phyloP scores from a whole-genome alignment of 2,888 invertebrate genomes.

The Micropterix aruncella region DNA sequence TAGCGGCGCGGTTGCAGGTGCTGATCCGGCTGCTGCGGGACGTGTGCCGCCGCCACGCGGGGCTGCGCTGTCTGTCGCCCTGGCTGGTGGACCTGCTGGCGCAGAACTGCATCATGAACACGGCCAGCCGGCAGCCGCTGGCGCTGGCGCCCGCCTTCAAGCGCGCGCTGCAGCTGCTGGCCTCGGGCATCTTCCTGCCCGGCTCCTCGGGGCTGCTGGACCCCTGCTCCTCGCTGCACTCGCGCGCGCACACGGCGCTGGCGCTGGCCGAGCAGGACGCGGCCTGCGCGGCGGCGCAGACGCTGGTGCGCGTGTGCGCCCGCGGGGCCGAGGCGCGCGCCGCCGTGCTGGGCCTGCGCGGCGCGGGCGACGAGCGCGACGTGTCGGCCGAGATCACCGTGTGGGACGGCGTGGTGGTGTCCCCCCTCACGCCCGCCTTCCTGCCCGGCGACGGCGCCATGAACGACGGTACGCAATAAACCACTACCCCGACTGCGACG shows the following conservation, averaged over 20 bases:
- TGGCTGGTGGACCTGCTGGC: constrained; percentile 96
- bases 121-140: constrained; percentile 82
- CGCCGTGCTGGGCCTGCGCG: constrained; percentile 62
- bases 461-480: neutral
- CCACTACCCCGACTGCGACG: no score
- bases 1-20: constrained; percentile 36
- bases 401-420: constrained; percentile 93
- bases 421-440: constrained; percentile 88
- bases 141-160: constrained; percentile 86
- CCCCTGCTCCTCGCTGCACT: constrained; percentile 84
- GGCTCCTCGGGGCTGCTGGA: constrained; percentile 88
- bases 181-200: constrained; percentile 90
- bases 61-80: constrained; percentile 80
- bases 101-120: constrained; percentile 94
- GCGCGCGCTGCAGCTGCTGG: constrained; percentile 79
- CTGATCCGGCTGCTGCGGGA: constrained; percentile 89
- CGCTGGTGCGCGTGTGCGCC: constrained; percentile 74
- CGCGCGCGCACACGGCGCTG: constrained; percentile 82
- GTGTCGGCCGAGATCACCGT: constrained; percentile 85
- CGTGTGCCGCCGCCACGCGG: constrained; percentile 77
- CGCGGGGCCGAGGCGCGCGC: constrained; percentile 90
- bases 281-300: constrained; percentile 90
- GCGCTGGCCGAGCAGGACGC: constrained; percentile 84
- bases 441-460: constrained; percentile 23
- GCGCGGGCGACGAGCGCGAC: constrained; percentile 38